Base-by-base conservation (phyloP, 2,113 vertebrate genomes). In the Myanophis thanlyinensis region DNA sequence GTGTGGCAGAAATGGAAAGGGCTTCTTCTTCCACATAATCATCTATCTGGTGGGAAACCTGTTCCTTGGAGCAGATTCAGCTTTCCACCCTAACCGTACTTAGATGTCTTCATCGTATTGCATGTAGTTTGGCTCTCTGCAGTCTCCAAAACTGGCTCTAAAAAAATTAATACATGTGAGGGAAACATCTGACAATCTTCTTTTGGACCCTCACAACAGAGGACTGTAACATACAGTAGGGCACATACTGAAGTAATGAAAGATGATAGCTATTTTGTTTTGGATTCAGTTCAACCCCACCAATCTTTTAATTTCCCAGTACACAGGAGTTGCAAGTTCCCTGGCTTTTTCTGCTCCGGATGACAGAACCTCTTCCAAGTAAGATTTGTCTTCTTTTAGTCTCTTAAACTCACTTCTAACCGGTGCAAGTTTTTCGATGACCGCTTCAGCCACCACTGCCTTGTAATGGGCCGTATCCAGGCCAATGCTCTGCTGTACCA, bases 381-480 rank as follows among this genome's bases (percentile, higher is more conserved):
- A 96, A 27, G 90, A 96, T 49, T 25, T 93, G 87, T 99, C 98
- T 13, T 90, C 93, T 96, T 96, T 96, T 5, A 99, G 98, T 94
- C 97, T 98, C 93, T 97, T 94, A 59, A 99, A 97, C 95, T 99
- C 98, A 44, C 94, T 96, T 73, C 98, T 97, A 95, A 99, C 98
- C 20, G 99, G 99, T 6, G 97, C 96, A 91, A 99, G 96, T 94
- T 98, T 98, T 91, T 98, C 97, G 88, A 99, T 97, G 67, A 99
- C 98, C 0, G 98, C 98, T 9, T 99, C 99, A 0, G 98, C 98
- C 30, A 99, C 99, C 9, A 98, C n/a, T 85, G 94, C 92, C 97
- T 99, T 99, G 92, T 99, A 99, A 10, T 15, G 98, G 0, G 97
- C 98, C 0, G 99, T 99, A 96, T 99, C 98, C 0, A 99, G 15